A percentile compares a stretch with the other conserved stretches of the same genome.
Conservation (phyloP, 2,113 vertebrate genomes). For the Zootoca vivipara region DNA sequence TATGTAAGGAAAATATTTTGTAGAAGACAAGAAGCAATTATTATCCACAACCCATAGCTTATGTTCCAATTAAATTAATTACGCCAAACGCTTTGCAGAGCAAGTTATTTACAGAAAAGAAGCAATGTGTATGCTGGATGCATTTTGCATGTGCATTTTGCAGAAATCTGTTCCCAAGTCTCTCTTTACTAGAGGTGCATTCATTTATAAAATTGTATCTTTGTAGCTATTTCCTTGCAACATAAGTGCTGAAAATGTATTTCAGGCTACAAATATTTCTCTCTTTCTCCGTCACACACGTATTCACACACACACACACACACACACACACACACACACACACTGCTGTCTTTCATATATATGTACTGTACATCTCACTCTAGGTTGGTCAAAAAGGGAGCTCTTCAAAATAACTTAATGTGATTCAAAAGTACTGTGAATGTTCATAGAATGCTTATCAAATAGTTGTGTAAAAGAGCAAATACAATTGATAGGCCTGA, state of each 20-base stretch:
- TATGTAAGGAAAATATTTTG: background rate
- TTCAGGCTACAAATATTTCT: background rate
- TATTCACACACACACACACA: no score
- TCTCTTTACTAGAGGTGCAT: background rate
- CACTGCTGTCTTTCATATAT: background rate
- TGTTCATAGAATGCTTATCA: background rate
- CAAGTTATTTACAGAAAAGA: background rate
- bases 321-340: background rate
- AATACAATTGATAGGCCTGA: background rate
- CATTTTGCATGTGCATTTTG: background rate
- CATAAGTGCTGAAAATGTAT: background rate
- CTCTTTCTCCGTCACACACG: no score
- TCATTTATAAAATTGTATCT: background rate
- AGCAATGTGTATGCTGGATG: background rate
- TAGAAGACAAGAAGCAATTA: constrained; percentile 3
- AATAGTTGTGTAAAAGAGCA: background rate
- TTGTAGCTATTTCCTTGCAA: background rate
- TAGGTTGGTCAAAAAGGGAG: background rate
- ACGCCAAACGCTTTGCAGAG: background rate
- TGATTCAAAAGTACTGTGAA: background rate
- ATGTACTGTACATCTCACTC: no score
- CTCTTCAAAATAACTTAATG: background rate
- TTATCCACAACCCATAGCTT: background rate
- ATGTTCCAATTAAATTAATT: constrained; percentile 4
- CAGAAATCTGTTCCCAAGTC: background rate